Conservation (phyloP, 2,888 invertebrate genomes). For the Coelopa pilipes region DNA sequence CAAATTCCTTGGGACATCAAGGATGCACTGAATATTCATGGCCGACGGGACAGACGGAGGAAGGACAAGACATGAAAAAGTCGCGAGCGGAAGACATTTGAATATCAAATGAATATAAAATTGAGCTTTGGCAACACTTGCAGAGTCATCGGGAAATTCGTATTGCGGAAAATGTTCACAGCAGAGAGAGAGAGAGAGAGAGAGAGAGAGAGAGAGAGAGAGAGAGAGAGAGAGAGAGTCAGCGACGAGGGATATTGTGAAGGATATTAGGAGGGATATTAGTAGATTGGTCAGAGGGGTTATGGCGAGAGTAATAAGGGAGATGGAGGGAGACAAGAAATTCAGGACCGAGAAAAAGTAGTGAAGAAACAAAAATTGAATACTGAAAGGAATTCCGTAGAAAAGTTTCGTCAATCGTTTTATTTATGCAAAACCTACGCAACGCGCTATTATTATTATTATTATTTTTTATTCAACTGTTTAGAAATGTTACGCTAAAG, state of each 20-base stretch:
- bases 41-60: not conserved
- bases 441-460: not conserved
- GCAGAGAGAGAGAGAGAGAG: not conserved
- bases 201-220: too few species aligned
- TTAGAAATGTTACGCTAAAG: slow-evolving; percentile 16
- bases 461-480: slow-evolving; percentile 4
- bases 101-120: slow-evolving; percentile 18
- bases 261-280: too few species aligned
- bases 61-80: slow-evolving; percentile 1
- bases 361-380: not conserved
- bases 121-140: slow-evolving; percentile 6
- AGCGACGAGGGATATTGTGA: too few species aligned
- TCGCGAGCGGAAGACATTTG: not conserved
- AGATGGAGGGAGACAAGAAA: not conserved
- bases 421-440: not conserved
- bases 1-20: too few species aligned
- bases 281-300: too few species aligned
- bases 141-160: not conserved
- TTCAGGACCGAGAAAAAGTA: not conserved
- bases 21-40: too few species aligned
- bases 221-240: too few species aligned
- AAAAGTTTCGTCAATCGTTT: not conserved
- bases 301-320: too few species aligned
- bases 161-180: not conserved
- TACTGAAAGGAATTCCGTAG: not conserved